A percentile compares a stretch with the other conserved stretches of the same genome.
Evolutionary conservation across 2,797 vertebrate genomes (phyloP).

Genomic region (Rhynchotus rufescens): DNA sequence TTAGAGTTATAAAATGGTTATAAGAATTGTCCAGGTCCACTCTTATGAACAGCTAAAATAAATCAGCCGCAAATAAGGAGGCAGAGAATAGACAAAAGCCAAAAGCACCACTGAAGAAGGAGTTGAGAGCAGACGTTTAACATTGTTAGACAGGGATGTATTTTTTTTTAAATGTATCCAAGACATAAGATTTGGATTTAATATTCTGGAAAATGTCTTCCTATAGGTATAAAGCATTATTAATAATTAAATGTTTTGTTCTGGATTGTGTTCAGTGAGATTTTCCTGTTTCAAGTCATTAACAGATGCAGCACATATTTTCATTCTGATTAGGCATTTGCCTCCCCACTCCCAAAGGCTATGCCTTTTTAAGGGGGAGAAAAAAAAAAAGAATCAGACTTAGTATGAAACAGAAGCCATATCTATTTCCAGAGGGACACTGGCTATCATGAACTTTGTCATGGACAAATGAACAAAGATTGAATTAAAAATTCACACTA

Average conservation of each 20-base stretch:
- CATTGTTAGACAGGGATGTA: accelerated
- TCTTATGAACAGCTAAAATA: background rate
- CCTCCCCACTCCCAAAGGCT: background rate
- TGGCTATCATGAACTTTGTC: background rate
- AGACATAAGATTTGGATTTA: background rate
- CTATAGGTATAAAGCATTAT: background rate
- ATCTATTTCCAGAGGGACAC: background rate
- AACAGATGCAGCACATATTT: background rate
- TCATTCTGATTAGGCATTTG: background rate
- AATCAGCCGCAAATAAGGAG: background rate
- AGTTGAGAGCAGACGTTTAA: background rate
- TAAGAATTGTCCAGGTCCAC: background rate
- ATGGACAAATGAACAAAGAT: background rate
- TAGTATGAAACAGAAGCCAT: background rate
- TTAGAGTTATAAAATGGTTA: background rate
- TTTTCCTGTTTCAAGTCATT: background rate
- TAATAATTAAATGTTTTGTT: background rate
- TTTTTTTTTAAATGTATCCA: background rate
- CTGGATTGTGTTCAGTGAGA: background rate
- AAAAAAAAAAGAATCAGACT: background rate
- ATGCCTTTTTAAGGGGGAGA: background rate
- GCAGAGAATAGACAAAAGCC: background rate
- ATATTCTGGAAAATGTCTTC: background rate
- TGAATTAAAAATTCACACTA: background rate
- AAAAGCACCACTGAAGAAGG: background rate